phyloP scores from a whole-genome alignment of 2,888 invertebrate species.

The Chorisops tibialis region DNA sequence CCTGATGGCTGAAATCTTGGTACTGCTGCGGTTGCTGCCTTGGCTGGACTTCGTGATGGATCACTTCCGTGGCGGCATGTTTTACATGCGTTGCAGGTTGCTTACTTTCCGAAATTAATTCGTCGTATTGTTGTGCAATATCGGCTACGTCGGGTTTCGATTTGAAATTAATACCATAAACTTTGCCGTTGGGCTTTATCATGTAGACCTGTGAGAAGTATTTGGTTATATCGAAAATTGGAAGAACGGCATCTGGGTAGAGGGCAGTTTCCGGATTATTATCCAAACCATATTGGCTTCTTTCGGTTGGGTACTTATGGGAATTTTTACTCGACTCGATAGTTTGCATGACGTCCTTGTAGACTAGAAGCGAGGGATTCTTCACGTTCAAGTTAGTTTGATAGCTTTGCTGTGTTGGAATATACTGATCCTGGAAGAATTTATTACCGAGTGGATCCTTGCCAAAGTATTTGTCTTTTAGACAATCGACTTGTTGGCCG shows the following conservation, averaged over 20 bases:
- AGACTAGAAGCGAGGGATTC: conserved; percentile 26
- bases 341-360: conserved; percentile 34
- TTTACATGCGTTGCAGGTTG: background rate
- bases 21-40: conserved; percentile 35
- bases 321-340: conserved; percentile 27
- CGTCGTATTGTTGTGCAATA: background rate
- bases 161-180: conserved; percentile 26
- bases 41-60: background rate
- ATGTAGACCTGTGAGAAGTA: conserved; percentile 28
- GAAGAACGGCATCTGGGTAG: conserved; percentile 2
- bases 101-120: background rate
- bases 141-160: background rate
- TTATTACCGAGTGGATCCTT: conserved; percentile 72
- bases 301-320: background rate
- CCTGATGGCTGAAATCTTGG: conserved; percentile 34
- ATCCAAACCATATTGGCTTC: conserved; percentile 1
- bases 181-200: conserved; percentile 28
- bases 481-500: conserved; percentile 72
- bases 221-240: conserved; percentile 28
- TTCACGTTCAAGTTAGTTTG: background rate
- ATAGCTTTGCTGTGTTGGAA: background rate
- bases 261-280: background rate
- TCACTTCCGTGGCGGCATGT: too few relatives aligned
- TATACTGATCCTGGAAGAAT: conserved; percentile 60
- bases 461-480: conserved; percentile 72